Conservation (phyloP, 2,797 vertebrate species). For the Rachycentron canadum region DNA sequence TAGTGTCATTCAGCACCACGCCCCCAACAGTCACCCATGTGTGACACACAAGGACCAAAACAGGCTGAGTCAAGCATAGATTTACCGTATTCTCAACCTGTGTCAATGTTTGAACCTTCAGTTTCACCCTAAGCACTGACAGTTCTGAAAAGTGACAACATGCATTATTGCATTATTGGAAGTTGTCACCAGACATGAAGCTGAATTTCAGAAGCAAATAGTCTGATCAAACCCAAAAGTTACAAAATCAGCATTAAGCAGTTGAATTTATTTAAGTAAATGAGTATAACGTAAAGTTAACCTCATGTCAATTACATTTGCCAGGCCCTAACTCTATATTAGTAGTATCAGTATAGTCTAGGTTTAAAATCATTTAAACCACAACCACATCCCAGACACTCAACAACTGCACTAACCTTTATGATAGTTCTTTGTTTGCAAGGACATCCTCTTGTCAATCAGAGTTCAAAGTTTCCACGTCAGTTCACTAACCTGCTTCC, state of each 20-base stretch:
- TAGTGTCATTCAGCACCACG: constrained; percentile 42
- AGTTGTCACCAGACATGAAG: constrained; percentile 1
- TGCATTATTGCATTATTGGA: neutral
- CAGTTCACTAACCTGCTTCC: constrained; percentile 40
- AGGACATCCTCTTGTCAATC: constrained; percentile 10
- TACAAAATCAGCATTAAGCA: neutral
- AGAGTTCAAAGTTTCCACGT: neutral
- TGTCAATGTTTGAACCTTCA: constrained; percentile 68
- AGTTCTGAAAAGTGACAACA: neutral
- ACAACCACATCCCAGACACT: constrained; percentile 20
- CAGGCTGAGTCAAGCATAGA: constrained; percentile 52
- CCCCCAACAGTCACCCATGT: constrained; percentile 57
- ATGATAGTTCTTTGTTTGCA: constrained; percentile 7
- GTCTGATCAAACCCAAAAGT: neutral
- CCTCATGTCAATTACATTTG: neutral
- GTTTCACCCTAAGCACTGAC: constrained; percentile 40
- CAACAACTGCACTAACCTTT: constrained; percentile 22
- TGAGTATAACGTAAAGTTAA: neutral
- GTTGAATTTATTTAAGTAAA: neutral
- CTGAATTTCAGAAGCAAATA: neutral
- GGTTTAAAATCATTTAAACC: constrained; percentile 35
- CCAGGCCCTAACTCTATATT: no score
- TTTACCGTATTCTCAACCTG: constrained; percentile 34
- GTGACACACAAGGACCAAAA: constrained; percentile 61
- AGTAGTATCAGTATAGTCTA: constrained; percentile 29